phyloP scores from a whole-genome alignment of 2,888 invertebrate species.

The Eilema griseolum region DNA sequence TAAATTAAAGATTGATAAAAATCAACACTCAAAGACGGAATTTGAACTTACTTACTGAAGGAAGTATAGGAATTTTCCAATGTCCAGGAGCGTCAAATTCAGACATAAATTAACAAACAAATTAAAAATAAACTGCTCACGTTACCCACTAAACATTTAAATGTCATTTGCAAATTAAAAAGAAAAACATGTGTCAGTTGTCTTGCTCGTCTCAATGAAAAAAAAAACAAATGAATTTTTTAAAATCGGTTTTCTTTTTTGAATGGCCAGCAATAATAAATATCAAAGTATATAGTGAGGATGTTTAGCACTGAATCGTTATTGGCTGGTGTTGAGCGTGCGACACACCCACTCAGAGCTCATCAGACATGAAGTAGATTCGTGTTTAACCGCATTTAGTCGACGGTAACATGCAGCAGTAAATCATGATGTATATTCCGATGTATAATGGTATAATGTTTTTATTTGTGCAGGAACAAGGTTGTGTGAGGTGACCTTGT shows the following conservation, averaged over 20 bases:
- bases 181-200: slow-evolving; percentile 20
- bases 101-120: neutral
- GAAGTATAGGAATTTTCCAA: too few species aligned
- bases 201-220: neutral
- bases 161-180: slow-evolving; percentile 28
- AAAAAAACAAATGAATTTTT: slow-evolving; percentile 22
- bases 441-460: slow-evolving; percentile 12
- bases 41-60: too few species aligned
- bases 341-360: slow-evolving; percentile 41
- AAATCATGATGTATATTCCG: slow-evolving; percentile 24
- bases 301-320: slow-evolving; percentile 22
- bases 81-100: too few species aligned
- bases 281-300: slow-evolving; percentile 18
- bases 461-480: slow-evolving; percentile 20
- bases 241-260: slow-evolving; percentile 3
- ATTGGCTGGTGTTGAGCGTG: slow-evolving; percentile 33
- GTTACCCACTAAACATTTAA: slow-evolving; percentile 12
- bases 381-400: neutral
- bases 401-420: slow-evolving; percentile 17
- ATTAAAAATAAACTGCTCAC: neutral
- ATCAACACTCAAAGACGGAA: too few species aligned
- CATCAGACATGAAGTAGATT: slow-evolving; percentile 25
- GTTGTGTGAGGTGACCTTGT: slow-evolving; percentile 39
- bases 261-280: slow-evolving; percentile 14
- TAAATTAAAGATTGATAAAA: too few species aligned